A percentile compares a stretch with the other conserved stretches of the same genome.
phyloP scores from a whole-genome alignment of 2,888 invertebrate genomes.

The Temnothorax ravouxi region DNA sequence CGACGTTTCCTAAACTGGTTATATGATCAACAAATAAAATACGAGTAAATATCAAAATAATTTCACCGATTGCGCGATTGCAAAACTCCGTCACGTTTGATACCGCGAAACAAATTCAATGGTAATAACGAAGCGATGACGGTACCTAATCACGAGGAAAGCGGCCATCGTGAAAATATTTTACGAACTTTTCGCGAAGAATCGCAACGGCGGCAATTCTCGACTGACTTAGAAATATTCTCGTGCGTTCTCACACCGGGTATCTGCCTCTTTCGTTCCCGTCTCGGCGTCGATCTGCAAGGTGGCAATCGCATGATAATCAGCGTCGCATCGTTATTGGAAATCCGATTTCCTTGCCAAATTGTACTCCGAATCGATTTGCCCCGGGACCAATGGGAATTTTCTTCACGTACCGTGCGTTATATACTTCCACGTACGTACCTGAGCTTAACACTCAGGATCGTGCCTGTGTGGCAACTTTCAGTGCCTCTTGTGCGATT shows the following conservation, averaged over 20 bases:
- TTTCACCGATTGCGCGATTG: neutral
- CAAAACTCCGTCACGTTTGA: neutral
- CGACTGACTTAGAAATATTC: conserved; percentile 47
- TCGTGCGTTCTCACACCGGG: conserved; percentile 29
- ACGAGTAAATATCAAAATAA: neutral
- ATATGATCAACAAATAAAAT: neutral
- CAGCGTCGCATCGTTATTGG: conserved; percentile 75
- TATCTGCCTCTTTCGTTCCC: conserved; percentile 37
- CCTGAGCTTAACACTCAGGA: conserved; percentile 25
- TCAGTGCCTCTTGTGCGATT: conserved; percentile 40
- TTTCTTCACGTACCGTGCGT: conserved; percentile 68
- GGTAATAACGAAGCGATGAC: conserved; percentile 71
- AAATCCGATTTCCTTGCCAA: conserved; percentile 75
- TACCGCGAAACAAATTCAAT: conserved; percentile 24
- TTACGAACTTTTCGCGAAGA: conserved; percentile 69
- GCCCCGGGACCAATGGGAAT: conserved; percentile 62
- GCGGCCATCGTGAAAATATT: conserved; percentile 64
- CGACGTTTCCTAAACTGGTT: neutral
- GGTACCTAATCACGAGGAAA: conserved; percentile 27
- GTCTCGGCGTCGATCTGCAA: conserved; percentile 60
- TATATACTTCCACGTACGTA: conserved; percentile 39
- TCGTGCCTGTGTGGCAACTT: neutral
- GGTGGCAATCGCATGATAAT: conserved; percentile 75
- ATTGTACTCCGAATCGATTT: conserved; percentile 73
- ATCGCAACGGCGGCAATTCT: conserved; percentile 58